Evolutionary conservation across 1,140 invertebrate species (phyloP).

Genomic region (Aphis craccivora): DNA sequence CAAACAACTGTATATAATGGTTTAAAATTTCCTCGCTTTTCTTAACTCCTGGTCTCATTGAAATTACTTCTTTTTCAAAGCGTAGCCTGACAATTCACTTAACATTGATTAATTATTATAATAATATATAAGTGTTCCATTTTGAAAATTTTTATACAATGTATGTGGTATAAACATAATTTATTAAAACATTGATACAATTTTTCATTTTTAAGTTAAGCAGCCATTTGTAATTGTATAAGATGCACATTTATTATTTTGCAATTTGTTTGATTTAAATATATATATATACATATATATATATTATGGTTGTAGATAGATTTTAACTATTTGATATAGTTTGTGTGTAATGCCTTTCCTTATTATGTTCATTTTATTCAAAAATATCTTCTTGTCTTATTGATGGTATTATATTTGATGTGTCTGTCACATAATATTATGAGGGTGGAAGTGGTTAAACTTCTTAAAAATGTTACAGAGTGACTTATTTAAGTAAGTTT

Average conservation of each 20-base stretch:
- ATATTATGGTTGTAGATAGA: conserved; percentile 39
- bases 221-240: conserved; percentile 55
- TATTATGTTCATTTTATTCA: neutral
- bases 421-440: neutral
- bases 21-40: conserved; percentile 21
- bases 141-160: conserved; percentile 54
- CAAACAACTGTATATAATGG: neutral
- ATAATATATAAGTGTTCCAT: conserved; percentile 44
- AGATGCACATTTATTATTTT: conserved; percentile 55
- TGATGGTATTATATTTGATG: neutral
- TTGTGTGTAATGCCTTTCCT: neutral
- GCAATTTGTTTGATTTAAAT: conserved; percentile 57
- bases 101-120: conserved; percentile 26
- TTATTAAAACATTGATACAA: conserved; percentile 45
- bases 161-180: conserved; percentile 33
- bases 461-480: too few relatives aligned
- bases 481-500: too few relatives aligned
- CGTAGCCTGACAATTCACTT: conserved; percentile 42
- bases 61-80: neutral
- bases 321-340: neutral
- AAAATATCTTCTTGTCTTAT: neutral
- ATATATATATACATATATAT: conserved; percentile 40
- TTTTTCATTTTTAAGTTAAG: conserved; percentile 49
- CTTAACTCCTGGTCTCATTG: neutral
- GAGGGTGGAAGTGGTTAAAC: too few relatives aligned